Evolutionary conservation across 2,113 vertebrate genomes (phyloP).

Genomic region (cat (Felis catus)): DNA sequence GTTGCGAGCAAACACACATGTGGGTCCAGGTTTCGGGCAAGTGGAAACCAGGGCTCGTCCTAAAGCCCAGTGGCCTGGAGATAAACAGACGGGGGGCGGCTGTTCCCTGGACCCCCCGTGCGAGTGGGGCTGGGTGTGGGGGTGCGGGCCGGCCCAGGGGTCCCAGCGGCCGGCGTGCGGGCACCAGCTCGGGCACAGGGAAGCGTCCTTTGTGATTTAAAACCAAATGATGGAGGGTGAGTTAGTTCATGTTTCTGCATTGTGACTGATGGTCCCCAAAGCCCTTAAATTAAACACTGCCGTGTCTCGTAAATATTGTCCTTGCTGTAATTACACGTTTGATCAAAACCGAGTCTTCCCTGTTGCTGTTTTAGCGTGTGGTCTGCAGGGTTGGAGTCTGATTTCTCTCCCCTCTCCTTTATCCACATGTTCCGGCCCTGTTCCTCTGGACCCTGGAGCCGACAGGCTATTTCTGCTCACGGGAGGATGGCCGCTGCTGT

Average conservation of each 20-base stretch:
- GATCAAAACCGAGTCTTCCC: accelerated
- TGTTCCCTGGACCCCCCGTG: not conserved
- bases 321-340: accelerated
- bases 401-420: not conserved
- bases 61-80: not conserved
- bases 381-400: accelerated
- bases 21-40: too few relatives aligned
- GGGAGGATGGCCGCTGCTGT: not conserved
- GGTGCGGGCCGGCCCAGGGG: not conserved
- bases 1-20: accelerated
- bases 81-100: not conserved
- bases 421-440: not conserved
- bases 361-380: accelerated
- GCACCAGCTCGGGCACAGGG: not conserved
- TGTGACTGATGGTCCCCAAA: not conserved
- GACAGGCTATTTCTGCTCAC: slow-evolving; percentile 7
- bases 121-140: not conserved
- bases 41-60: not conserved
- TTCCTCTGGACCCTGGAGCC: slow-evolving; percentile 9
- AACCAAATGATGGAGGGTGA: accelerated
- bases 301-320: accelerated
- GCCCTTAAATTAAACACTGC: accelerated
- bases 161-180: not conserved
- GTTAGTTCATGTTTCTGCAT: not conserved
- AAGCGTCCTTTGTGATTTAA: too few relatives aligned